A percentile compares a stretch with the other conserved stretches of the same genome.
These are phyloP conservation scores for Myotis lucifugus DNA, from an alignment of 2,113 vertebrate genomes.

Conservation along the genomic window DNA sequence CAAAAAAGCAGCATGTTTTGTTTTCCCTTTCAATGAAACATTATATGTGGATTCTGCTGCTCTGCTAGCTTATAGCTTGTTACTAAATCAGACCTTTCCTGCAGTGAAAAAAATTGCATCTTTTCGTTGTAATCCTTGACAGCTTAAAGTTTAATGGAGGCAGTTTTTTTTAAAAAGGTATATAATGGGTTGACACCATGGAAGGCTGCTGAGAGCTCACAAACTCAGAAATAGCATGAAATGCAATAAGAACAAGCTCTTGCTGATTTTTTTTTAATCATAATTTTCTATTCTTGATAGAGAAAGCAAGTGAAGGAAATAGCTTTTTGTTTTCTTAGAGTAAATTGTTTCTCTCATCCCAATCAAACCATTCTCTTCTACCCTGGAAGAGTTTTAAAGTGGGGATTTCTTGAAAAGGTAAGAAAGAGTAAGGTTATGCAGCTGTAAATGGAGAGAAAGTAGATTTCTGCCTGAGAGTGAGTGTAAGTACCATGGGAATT, in stretches of 20 bases:
- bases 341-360: slow-evolving; percentile 54
- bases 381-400: neutral
- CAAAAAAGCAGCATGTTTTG: slow-evolving; percentile 53
- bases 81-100: slow-evolving; percentile 78
- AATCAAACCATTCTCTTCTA: neutral
- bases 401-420: slow-evolving; percentile 23
- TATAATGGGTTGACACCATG: slow-evolving; percentile 70
- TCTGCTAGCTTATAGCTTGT: slow-evolving; percentile 74
- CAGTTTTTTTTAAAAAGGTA: slow-evolving; percentile 66
- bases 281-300: slow-evolving; percentile 66
- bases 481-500: neutral
- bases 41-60: slow-evolving; percentile 73
- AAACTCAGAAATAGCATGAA: slow-evolving; percentile 76
- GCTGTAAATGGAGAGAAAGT: slow-evolving; percentile 2
- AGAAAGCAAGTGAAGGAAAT: slow-evolving; percentile 51
- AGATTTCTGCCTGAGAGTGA: neutral
- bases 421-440: neutral
- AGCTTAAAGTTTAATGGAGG: slow-evolving; percentile 79
- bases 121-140: slow-evolving; percentile 76
- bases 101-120: slow-evolving; percentile 77
- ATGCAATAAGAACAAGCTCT: slow-evolving; percentile 53
- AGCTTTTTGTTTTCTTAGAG: slow-evolving; percentile 60
- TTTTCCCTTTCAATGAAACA: slow-evolving; percentile 59
- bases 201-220: slow-evolving; percentile 74
- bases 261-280: slow-evolving; percentile 62